phyloP scores from a whole-genome alignment of 1,140 invertebrate genomes.

The Atta colombica region DNA sequence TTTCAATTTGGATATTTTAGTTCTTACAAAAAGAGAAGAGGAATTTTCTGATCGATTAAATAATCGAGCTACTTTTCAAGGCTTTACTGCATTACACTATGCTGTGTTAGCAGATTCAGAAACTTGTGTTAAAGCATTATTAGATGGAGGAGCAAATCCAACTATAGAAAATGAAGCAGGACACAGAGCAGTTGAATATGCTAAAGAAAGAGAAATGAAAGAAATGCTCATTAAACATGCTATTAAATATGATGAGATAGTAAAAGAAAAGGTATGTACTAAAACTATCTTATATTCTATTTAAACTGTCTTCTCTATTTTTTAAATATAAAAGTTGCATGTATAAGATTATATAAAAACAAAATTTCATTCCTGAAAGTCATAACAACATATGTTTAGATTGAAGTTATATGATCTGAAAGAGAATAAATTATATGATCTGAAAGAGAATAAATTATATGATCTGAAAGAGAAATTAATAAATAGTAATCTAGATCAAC shows the following conservation, averaged over 20 bases:
- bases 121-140: constrained; percentile 88
- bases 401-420: too few relatives aligned
- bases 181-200: constrained; percentile 92
- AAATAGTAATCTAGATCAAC: too few relatives aligned
- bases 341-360: background rate
- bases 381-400: too few relatives aligned
- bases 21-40: constrained; percentile 91
- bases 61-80: constrained; percentile 92
- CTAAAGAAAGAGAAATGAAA: constrained; percentile 88
- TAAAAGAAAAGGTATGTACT: constrained; percentile 81
- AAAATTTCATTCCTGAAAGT: background rate
- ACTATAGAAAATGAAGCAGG: constrained; percentile 92
- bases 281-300: background rate
- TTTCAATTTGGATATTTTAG: constrained; percentile 82
- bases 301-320: background rate
- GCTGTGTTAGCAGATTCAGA: constrained; percentile 92
- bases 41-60: constrained; percentile 93
- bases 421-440: too few relatives aligned
- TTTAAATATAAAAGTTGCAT: background rate
- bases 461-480: too few relatives aligned
- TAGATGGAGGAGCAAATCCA: constrained; percentile 92
- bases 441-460: too few relatives aligned
- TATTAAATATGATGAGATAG: constrained; percentile 82
- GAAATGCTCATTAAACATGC: constrained; percentile 84
- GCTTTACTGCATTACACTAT: constrained; percentile 96